Evolutionary conservation across 2,888 invertebrate genomes (phyloP).

Genomic region (Cylindroiulus punctatus): DNA sequence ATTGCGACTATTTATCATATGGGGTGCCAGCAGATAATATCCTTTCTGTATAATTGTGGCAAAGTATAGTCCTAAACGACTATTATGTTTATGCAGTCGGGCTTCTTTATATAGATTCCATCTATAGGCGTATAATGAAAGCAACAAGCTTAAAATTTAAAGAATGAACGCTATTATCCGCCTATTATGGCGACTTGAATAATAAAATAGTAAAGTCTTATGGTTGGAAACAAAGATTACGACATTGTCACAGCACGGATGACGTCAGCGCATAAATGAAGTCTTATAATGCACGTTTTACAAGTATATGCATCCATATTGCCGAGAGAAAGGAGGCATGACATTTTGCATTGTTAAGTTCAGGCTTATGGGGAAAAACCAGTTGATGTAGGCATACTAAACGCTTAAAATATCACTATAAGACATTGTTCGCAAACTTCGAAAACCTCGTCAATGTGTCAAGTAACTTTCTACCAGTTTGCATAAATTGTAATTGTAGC

Average conservation of each 20-base stretch:
- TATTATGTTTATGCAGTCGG: constrained; percentile 35
- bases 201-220: constrained; percentile 31
- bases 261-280: constrained; percentile 22
- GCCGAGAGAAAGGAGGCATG: not conserved
- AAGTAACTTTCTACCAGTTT: not conserved
- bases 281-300: not conserved
- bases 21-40: constrained; percentile 24
- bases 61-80: constrained; percentile 32
- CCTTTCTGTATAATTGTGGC: constrained; percentile 43
- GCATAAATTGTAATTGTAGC: not conserved
- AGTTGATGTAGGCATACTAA: not conserved
- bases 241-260: not conserved
- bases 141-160: constrained; percentile 45
- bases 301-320: not conserved
- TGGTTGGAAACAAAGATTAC: constrained; percentile 21
- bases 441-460: not conserved
- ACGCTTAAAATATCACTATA: not conserved
- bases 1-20: constrained; percentile 31
- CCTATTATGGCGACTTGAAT: constrained; percentile 43
- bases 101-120: constrained; percentile 19
- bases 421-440: not conserved
- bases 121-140: not conserved
- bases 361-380: not conserved
- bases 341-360: not conserved
- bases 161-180: constrained; percentile 36